Evolutionary conservation across 2,888 invertebrate genomes (phyloP).

Genomic region (Dynastes hyllus): DNA sequence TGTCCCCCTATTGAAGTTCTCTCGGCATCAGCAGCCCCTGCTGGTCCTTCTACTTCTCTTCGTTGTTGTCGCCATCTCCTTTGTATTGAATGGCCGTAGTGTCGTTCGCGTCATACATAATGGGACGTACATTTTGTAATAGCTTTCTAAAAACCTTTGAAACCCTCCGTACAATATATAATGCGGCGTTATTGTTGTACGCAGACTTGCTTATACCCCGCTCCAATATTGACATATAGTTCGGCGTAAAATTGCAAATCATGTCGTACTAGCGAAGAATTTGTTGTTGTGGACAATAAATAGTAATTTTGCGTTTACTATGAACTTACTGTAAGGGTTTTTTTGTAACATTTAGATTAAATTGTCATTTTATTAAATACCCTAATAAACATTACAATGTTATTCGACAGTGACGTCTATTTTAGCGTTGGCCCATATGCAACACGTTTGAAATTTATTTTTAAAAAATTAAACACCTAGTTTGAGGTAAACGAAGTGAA

Average conservation of each 20-base stretch:
- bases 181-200: conserved; percentile 36
- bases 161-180: conserved; percentile 29
- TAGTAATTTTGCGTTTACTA: no score
- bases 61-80: conserved; percentile 26
- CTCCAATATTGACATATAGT: conserved; percentile 8
- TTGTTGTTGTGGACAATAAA: background rate
- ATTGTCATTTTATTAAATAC: no score
- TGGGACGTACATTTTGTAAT: conserved; percentile 44
- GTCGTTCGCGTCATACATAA: conserved; percentile 35
- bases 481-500: no score
- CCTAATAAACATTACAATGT: no score
- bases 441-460: no score
- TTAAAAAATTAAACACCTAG: no score
- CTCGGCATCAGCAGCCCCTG: background rate
- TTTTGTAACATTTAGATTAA: no score
- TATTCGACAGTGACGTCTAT: no score
- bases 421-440: no score
- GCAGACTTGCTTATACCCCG: conserved; percentile 27
- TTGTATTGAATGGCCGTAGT: conserved; percentile 30
- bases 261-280: background rate
- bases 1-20: conserved; percentile 49
- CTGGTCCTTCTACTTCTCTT: conserved; percentile 29
- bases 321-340: no score
- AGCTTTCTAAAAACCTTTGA: conserved; percentile 44
- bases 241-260: background rate